Base-by-base conservation (phyloP, 64 coral and sea anemone genomes). In the Astreopora myriophthalma region DNA sequence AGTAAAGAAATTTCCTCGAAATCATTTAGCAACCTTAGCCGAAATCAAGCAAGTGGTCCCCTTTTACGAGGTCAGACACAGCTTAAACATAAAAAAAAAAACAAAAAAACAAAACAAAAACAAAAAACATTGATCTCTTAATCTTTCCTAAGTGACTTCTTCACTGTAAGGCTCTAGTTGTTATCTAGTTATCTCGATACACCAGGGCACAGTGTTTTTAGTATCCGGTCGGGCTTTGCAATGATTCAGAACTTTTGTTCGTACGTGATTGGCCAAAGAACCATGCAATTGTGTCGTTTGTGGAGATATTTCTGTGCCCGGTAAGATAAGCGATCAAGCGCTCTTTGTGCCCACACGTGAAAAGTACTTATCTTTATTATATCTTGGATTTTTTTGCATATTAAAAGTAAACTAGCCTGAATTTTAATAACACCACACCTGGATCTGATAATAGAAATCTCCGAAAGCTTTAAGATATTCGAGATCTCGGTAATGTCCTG, bases 321-420 rank as follows among this genome's bases (percentile, higher is more conserved):
- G 79, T 6, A 6, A 73, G 90, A 92, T 92, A 92, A 92, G 90
- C 75, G 68, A 92, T 92, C 89, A 85, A 92, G 48, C 61, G 11
- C 27, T 80, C 73, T 86, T 92, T 92, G 90, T 92, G 90, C 28
- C 38, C 90, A 92, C 90, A 92, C 86, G 90, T 92, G 79, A 92
- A 92, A 76, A 76, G 39, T 73, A 52, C 80, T 86, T 76, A 92
- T 92, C 69, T 71, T 69, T 35, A 86, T 92, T 86, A 67, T 71
- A 91, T 71, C 78, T 58, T 38, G 69, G 23, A 69, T 74, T 80
- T 81, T 89, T 92, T 92, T 92, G 90, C 80, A 92, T 92, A 92
- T 74, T 89, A 62, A 77, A 89, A 89, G 69, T 73, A 28, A n/a
- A 86, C 84, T 86, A 71, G 36, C 63, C 34, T 64, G 87, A 79